phyloP scores from a whole-genome alignment of 2,113 vertebrate genomes.

The Tringa solitaria region DNA sequence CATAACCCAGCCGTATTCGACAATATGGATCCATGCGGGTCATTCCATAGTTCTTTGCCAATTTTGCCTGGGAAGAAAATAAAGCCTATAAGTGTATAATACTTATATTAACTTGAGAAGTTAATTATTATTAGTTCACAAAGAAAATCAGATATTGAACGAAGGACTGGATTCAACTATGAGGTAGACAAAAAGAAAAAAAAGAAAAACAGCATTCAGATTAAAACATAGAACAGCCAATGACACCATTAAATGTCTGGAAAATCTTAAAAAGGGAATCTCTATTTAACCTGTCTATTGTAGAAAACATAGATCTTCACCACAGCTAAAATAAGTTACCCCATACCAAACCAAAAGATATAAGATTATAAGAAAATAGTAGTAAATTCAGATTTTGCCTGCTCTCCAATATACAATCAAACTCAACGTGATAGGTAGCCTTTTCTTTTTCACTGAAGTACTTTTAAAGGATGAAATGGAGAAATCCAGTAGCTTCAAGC shows the following conservation, averaged over 20 bases:
- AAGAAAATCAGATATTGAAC: background rate
- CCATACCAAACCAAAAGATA: background rate
- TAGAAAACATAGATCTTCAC: background rate
- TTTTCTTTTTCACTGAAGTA: background rate
- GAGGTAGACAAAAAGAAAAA: background rate
- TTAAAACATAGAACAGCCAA: background rate
- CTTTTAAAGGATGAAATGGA: background rate
- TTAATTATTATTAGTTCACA: background rate
- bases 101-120: background rate
- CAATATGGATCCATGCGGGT: slow-evolving; percentile 98
- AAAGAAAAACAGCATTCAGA: background rate
- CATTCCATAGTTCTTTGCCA: slow-evolving; percentile 98
- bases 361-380: background rate
- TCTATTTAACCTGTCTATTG: background rate
- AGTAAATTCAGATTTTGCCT: background rate
- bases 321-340: background rate
- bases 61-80: slow-evolving; percentile 82
- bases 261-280: background rate
- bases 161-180: background rate
- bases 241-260: background rate
- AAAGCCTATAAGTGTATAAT: background rate
- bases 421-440: background rate
- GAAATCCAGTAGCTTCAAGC: background rate
- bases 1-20: slow-evolving; percentile 90
- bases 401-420: background rate